These are phyloP conservation scores for Phalacrocorax pelagicus DNA, from an alignment of 2,113 vertebrate species.

Conservation along the genomic window DNA sequence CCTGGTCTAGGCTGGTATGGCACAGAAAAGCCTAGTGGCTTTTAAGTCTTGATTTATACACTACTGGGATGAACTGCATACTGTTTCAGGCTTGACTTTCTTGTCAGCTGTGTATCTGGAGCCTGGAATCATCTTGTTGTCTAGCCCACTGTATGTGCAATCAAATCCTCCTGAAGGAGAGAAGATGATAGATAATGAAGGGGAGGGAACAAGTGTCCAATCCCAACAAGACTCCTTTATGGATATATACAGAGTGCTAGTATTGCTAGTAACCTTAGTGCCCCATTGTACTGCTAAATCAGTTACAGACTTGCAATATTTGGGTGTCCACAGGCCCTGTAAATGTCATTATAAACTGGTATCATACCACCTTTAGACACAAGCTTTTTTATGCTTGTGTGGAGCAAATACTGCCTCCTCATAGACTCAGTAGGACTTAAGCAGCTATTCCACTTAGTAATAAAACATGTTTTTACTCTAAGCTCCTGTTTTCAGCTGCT, in stretches of 20 bases:
- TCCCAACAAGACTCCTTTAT: not conserved
- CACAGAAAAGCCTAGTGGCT: not conserved
- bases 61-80: not conserved
- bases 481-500: not conserved
- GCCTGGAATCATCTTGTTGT: not conserved
- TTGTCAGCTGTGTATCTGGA: not conserved
- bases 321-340: not conserved
- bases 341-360: not conserved
- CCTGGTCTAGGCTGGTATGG: not conserved
- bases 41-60: not conserved
- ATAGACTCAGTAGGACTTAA: not conserved
- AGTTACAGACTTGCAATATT: rapidly evolving
- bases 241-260: not conserved
- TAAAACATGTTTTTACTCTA: not conserved
- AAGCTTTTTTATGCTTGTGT: not conserved
- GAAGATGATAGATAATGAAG: not conserved
- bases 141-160: not conserved
- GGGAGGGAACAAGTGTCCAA: not conserved
- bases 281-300: not conserved
- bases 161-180: not conserved
- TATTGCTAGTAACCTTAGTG: not conserved
- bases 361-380: not conserved
- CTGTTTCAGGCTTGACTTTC: not conserved
- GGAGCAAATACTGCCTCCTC: not conserved
- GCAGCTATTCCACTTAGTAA: not conserved